These are phyloP conservation scores for Polyergus mexicanus DNA, from an alignment of 1,140 invertebrate species.

Conservation along the genomic window DNA sequence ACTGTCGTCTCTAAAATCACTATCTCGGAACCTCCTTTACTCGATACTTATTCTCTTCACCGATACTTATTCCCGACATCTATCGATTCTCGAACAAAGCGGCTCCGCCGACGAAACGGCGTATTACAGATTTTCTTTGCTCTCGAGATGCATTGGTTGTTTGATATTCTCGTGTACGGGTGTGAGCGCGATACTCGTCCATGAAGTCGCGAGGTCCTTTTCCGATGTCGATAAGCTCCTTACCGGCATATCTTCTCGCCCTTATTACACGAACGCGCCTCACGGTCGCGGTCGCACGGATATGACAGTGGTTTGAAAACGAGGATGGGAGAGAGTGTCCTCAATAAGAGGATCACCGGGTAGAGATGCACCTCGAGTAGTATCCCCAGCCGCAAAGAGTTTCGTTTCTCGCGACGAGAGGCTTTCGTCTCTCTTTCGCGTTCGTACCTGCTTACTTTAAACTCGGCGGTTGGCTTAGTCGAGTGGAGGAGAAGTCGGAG, in stretches of 20 bases:
- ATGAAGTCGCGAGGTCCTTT: constrained; percentile 49
- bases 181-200: neutral
- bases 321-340: constrained; percentile 21
- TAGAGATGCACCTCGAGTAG: constrained; percentile 32
- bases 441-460: constrained; percentile 61
- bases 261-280: constrained; percentile 78
- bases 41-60: constrained; percentile 15
- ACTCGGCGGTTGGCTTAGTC: constrained; percentile 70
- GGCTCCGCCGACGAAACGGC: constrained; percentile 43
- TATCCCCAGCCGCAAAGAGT: constrained; percentile 64
- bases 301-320: constrained; percentile 20
- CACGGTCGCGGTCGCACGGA: constrained; percentile 46
- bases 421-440: constrained; percentile 65
- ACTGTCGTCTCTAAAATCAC: constrained; percentile 19
- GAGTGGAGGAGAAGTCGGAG: constrained; percentile 63
- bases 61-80: neutral
- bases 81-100: constrained; percentile 62
- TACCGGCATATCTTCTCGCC: constrained; percentile 74
- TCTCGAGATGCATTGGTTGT: constrained; percentile 56
- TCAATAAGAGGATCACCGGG: constrained; percentile 80
- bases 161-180: constrained; percentile 58
- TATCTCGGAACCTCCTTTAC: neutral
- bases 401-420: constrained; percentile 70
- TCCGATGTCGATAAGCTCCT: constrained; percentile 73
- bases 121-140: constrained; percentile 55